Percentiles rank a stretch among this genome's conserved stretches.
These are phyloP conservation scores for Tapirus indicus DNA, from an alignment of 2,797 vertebrate species.

Conservation along the genomic window DNA sequence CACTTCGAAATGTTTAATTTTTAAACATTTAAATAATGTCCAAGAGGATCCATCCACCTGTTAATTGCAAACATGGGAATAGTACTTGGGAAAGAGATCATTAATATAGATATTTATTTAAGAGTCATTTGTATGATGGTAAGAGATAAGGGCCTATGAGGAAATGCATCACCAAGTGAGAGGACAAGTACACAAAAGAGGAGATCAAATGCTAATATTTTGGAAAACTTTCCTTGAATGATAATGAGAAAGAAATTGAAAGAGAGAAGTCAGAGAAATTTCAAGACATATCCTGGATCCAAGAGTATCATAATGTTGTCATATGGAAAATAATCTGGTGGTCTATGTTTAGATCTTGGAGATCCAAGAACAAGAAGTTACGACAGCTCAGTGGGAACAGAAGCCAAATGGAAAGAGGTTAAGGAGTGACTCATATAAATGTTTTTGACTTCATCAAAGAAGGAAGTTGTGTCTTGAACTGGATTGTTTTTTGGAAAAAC, in stretches of 20 bases:
- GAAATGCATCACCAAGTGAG: background rate
- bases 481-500: background rate
- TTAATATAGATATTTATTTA: background rate
- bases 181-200: background rate
- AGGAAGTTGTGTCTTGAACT: background rate
- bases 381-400: background rate
- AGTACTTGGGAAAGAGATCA: background rate
- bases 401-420: background rate
- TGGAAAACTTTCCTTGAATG: background rate
- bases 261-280: background rate
- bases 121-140: background rate
- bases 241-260: background rate
- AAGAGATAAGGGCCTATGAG: background rate
- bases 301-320: background rate
- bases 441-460: background rate
- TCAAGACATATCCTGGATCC: background rate
- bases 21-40: conserved; percentile 2
- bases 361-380: background rate
- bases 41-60: background rate
- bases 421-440: background rate
- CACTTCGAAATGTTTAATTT: background rate
- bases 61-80: background rate
- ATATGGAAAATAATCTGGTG: background rate
- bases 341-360: background rate
- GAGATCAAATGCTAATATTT: background rate